These are phyloP conservation scores for Hydractinia symbiolongicarpus DNA, from an alignment of 30 jellyfish, hydroid and myxozoan species.

Conservation along the genomic window DNA sequence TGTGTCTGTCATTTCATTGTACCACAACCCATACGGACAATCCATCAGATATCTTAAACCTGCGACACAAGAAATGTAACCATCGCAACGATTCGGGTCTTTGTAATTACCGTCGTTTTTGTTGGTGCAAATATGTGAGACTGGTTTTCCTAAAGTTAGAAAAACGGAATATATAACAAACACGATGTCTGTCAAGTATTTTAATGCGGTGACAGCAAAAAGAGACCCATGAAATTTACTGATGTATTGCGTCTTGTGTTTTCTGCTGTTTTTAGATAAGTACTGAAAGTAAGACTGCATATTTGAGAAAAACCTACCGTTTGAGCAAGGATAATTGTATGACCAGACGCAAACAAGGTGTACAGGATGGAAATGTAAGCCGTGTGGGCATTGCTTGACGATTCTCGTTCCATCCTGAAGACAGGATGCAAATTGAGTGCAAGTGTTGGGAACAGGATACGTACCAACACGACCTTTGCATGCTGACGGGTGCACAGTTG, in stretches of 20 bases:
- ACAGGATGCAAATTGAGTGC: conserved; percentile 12
- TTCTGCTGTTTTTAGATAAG: no score
- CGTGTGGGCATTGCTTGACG: conserved; percentile 29
- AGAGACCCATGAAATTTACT: no score
- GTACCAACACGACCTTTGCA: conserved; percentile 20
- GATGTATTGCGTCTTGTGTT: no score
- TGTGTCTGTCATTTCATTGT: not conserved
- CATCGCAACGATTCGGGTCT: conserved; percentile 29
- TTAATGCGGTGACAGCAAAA: no score
- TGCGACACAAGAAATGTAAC: conserved; percentile 26
- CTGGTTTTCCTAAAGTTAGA: conserved; percentile 8
- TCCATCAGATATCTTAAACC: conserved; percentile 21
- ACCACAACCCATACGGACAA: conserved; percentile 31
- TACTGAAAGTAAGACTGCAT: no score
- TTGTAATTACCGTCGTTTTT: conserved; percentile 9
- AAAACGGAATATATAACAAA: not conserved
- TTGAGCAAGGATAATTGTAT: conserved; percentile 30
- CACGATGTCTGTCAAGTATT: not conserved
- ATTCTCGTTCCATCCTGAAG: not conserved
- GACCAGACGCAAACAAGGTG: conserved; percentile 23
- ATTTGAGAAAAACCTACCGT: conserved; percentile 2
- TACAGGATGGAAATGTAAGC: conserved; percentile 36
- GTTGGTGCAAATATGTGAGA: conserved; percentile 5
- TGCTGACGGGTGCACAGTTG: not conserved
- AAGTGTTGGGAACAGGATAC: conserved; percentile 15